Conservation (phyloP, 2,888 invertebrate genomes). For the Argyresthia goedartella region DNA sequence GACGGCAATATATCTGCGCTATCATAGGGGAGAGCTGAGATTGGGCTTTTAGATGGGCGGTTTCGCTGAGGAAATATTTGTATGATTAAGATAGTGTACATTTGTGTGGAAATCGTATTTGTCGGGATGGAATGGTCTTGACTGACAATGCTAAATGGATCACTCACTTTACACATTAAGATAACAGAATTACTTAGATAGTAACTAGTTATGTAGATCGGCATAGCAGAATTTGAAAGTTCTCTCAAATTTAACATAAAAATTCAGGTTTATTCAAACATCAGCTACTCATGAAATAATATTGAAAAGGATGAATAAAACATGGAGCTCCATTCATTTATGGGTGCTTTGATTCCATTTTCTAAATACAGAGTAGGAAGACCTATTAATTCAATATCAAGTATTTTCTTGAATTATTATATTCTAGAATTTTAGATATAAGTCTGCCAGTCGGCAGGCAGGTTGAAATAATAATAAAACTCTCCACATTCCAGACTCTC, state of each 20-base stretch:
- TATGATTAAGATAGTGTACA: background rate
- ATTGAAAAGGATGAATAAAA: conserved; percentile 23
- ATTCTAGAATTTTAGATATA: too few relatives aligned
- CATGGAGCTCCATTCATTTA: conserved; percentile 16
- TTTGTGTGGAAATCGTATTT: too few relatives aligned
- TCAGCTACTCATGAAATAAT: conserved; percentile 14
- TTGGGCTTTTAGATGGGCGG: conserved; percentile 27
- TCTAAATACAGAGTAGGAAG: background rate
- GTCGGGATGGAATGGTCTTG: too few relatives aligned
- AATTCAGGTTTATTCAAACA: conserved; percentile 14
- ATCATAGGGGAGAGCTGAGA: conserved; percentile 43
- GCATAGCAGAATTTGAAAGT: background rate
- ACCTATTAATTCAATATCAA: background rate
- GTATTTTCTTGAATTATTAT: too few relatives aligned
- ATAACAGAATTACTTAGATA: too few relatives aligned
- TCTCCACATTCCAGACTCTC: too few relatives aligned
- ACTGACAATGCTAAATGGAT: too few relatives aligned
- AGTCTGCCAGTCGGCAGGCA: too few relatives aligned
- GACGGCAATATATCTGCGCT: conserved; percentile 47
- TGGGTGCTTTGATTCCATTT: conserved; percentile 13
- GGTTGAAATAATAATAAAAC: too few relatives aligned
- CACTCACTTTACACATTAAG: too few relatives aligned
- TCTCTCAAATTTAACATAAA: conserved; percentile 16
- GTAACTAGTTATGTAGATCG: too few relatives aligned
- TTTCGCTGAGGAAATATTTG: background rate